A percentile compares a stretch with the other conserved stretches of the same genome.
phyloP scores from a whole-genome alignment of 2,888 invertebrate genomes.

The Willowsia nigromaculata region DNA sequence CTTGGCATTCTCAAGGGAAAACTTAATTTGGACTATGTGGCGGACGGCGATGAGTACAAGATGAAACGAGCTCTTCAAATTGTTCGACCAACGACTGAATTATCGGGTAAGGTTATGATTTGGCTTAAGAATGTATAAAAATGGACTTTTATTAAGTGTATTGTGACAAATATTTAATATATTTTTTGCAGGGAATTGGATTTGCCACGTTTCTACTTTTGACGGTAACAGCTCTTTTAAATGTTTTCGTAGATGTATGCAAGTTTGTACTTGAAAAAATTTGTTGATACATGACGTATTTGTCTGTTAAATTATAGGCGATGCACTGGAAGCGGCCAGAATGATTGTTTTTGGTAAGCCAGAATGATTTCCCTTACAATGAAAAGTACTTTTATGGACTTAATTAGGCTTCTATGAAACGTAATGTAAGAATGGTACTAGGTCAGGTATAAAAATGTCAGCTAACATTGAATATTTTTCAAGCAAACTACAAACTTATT shows the following conservation, averaged over 20 bases:
- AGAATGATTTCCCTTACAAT: background rate
- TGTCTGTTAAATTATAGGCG: constrained; percentile 58
- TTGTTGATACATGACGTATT: background rate
- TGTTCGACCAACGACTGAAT: constrained; percentile 83
- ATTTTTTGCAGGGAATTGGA: constrained; percentile 66
- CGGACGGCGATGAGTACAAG: constrained; percentile 85
- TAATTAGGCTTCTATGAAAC: too few relatives aligned
- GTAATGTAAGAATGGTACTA: too few relatives aligned
- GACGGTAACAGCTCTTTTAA: constrained; percentile 47
- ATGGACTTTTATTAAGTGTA: background rate
- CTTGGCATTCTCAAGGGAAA: constrained; percentile 82
- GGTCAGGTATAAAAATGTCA: too few relatives aligned
- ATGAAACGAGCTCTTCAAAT: constrained; percentile 87
- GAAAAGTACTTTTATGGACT: too few relatives aligned
- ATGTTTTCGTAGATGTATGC: too few relatives aligned
- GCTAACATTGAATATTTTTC: too few relatives aligned
- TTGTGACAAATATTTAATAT: background rate
- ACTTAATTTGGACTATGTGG: constrained; percentile 85
- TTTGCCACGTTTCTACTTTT: constrained; percentile 77
- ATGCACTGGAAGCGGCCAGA: constrained; percentile 73
- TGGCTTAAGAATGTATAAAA: background rate
- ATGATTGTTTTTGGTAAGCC: constrained; percentile 78
- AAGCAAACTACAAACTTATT: too few relatives aligned
- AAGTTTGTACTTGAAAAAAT: background rate
- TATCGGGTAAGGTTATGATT: constrained; percentile 71